phyloP scores from a whole-genome alignment of 2,888 invertebrate genomes.

The Diarsia dahlii region DNA sequence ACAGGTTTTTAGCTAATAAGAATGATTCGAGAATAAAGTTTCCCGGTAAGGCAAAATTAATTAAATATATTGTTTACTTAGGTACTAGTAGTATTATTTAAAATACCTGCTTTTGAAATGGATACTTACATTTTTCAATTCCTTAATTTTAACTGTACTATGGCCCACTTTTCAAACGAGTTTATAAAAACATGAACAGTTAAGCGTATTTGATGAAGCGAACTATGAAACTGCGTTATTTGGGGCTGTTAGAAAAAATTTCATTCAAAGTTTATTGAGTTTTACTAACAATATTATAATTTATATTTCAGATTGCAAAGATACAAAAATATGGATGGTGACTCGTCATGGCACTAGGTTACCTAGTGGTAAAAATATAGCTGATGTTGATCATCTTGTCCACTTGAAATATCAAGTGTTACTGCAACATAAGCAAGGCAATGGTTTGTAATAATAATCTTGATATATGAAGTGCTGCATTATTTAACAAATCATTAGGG shows the following conservation, averaged over 20 bases:
- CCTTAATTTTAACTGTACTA: background rate
- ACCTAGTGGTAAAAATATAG: slow-evolving; percentile 91
- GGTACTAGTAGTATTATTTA: background rate
- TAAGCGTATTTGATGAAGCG: background rate
- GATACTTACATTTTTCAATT: background rate
- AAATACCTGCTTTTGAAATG: background rate
- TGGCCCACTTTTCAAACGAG: background rate
- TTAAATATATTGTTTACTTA: background rate
- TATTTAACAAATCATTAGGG: no score
- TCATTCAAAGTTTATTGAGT: background rate
- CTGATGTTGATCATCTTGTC: slow-evolving; percentile 88
- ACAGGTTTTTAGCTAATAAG: slow-evolving; percentile 92
- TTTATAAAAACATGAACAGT: background rate
- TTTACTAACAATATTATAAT: background rate
- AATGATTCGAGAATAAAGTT: slow-evolving; percentile 91
- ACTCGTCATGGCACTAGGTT: slow-evolving; percentile 95
- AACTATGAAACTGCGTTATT: background rate
- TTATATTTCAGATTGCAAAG: slow-evolving; percentile 90
- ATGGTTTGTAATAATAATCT: slow-evolving; percentile 79
- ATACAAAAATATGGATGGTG: slow-evolving; percentile 94
- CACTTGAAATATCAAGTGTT: slow-evolving; percentile 90
- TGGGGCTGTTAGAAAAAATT: background rate
- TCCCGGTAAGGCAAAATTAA: slow-evolving; percentile 86
- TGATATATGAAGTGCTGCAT: no score
- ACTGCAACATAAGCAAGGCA: slow-evolving; percentile 83